Evolutionary conservation across 2,888 invertebrate species (phyloP).

Genomic region (Callimorpha dominula): DNA sequence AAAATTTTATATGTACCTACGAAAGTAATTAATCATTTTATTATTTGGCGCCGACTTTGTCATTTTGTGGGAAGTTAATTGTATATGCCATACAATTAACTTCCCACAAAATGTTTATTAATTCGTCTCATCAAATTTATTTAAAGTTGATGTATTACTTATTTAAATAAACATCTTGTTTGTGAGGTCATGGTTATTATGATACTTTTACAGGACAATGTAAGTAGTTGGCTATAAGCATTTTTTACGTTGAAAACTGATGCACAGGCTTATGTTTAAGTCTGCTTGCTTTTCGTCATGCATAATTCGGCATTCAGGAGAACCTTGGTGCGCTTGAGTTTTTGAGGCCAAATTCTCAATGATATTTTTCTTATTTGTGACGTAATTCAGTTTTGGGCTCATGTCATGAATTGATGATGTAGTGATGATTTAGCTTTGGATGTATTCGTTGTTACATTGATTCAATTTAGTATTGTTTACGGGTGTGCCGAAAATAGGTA

Average conservation of each 20-base stretch:
- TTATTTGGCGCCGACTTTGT: no score
- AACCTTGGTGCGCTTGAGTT: constrained; percentile 23
- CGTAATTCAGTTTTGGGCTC: not conserved
- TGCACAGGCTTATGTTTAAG: constrained; percentile 22
- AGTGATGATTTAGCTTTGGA: no score
- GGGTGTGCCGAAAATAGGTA: no score
- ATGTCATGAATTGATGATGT: no score
- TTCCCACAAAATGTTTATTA: constrained; percentile 23
- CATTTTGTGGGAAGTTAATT: no score
- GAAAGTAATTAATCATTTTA: no score
- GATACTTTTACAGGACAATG: not conserved
- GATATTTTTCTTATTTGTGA: not conserved
- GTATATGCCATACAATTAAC: constrained; percentile 28
- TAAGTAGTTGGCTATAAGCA: not conserved
- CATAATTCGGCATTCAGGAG: constrained; percentile 32
- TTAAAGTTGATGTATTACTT: not conserved
- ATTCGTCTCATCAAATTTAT: constrained; percentile 9
- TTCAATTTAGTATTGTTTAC: no score
- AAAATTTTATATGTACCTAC: no score
- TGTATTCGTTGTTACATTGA: no score
- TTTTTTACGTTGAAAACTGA: not conserved
- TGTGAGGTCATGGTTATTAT: not conserved
- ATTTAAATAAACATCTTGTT: not conserved
- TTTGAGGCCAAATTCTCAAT: constrained; percentile 21
- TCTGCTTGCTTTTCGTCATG: constrained; percentile 20